Evolutionary conservation across 2,113 vertebrate species (phyloP).

Genomic region (Prinia subflava): DNA sequence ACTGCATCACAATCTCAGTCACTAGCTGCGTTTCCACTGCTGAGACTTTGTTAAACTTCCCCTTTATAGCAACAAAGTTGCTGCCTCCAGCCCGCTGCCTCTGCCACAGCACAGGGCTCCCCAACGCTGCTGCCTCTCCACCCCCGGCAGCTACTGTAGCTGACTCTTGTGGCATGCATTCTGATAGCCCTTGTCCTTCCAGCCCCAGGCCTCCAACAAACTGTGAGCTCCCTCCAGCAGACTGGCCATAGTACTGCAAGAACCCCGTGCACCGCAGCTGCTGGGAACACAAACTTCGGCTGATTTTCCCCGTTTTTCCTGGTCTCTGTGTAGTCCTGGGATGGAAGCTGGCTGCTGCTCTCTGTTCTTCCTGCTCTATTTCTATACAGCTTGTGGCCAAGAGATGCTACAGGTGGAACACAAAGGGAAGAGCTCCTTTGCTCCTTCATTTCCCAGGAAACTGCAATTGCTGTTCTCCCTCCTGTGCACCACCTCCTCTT

Average conservation of each 20-base stretch:
- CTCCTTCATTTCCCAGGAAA: background rate
- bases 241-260: background rate
- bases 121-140: background rate
- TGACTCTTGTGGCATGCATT: background rate
- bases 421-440: background rate
- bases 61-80: background rate
- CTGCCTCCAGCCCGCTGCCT: background rate
- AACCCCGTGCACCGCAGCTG: background rate
- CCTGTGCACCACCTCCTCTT: background rate
- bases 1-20: background rate
- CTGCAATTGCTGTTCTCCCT: background rate
- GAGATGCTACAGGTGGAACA: background rate
- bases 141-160: background rate
- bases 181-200: background rate
- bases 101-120: background rate
- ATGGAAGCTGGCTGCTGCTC: background rate
- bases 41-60: background rate
- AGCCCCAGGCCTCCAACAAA: background rate
- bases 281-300: background rate
- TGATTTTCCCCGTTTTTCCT: background rate
- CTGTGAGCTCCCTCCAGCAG: slow-evolving; percentile 44
- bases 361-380: background rate
- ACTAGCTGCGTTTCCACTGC: background rate
- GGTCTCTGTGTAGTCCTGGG: background rate
- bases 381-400: background rate